These are phyloP conservation scores for Leucophenga varia DNA, from an alignment of 1,140 invertebrate genomes.

Conservation along the genomic window DNA sequence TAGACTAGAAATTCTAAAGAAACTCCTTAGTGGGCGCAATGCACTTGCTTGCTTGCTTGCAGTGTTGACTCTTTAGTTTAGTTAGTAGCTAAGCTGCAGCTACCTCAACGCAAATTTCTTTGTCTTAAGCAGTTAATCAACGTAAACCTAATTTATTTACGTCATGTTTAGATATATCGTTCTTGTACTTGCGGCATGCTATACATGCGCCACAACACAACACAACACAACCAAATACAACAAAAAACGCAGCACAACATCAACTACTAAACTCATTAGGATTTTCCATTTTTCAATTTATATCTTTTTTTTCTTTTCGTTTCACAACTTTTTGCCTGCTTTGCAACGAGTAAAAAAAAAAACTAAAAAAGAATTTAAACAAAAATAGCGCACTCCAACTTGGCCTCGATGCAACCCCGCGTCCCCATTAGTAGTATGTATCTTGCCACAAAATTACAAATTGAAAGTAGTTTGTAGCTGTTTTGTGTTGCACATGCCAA, in stretches of 20 bases:
- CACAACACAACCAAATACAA: too few species aligned
- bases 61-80: not conserved
- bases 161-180: conserved; percentile 18
- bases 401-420: too few species aligned
- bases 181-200: not conserved
- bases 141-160: conserved; percentile 25
- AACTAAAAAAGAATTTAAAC: too few species aligned
- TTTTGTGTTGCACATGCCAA: conserved; percentile 19
- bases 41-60: not conserved
- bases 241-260: too few species aligned
- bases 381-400: too few species aligned
- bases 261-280: too few species aligned
- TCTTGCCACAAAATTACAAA: conserved; percentile 50
- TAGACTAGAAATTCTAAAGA: too few species aligned
- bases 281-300: conserved; percentile 35
- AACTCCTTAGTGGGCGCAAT: not conserved
- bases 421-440: too few species aligned
- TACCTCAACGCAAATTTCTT: not conserved
- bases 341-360: too few species aligned
- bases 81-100: not conserved
- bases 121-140: conserved; percentile 2
- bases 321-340: too few species aligned
- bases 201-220: not conserved
- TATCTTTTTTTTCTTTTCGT: too few species aligned
- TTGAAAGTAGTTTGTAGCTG: conserved; percentile 53